phyloP scores from a whole-genome alignment of 2,888 invertebrate species.

The Eupithecia centaureata region DNA sequence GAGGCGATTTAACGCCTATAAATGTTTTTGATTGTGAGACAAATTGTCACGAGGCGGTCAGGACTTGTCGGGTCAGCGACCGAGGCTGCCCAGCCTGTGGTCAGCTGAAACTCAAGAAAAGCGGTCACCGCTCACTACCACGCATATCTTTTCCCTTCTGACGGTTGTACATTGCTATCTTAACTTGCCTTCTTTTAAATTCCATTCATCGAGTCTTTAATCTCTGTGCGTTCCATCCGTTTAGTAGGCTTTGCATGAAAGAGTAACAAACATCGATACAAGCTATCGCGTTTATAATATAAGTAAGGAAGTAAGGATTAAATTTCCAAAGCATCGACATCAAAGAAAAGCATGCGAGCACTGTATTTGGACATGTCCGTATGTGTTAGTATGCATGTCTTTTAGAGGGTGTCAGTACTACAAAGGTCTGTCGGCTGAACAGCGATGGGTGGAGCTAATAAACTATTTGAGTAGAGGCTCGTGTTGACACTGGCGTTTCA shows the following conservation, averaged over 20 bases:
- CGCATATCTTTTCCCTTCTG: slow-evolving; percentile 11
- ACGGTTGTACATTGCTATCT: not conserved
- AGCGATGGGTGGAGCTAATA: slow-evolving; percentile 82
- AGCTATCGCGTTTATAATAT: no score
- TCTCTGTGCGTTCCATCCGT: not conserved
- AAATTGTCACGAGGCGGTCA: slow-evolving; percentile 63
- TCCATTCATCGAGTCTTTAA: not conserved
- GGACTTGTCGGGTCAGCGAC: slow-evolving; percentile 71
- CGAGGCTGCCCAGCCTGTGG: slow-evolving; percentile 66
- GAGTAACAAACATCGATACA: no score
- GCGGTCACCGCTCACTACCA: slow-evolving; percentile 47
- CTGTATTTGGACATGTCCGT: slow-evolving; percentile 39
- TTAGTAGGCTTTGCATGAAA: not conserved
- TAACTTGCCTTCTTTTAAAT: not conserved
- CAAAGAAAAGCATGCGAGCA: slow-evolving; percentile 23
- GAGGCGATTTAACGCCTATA: slow-evolving; percentile 73
- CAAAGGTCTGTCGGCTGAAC: slow-evolving; percentile 78
- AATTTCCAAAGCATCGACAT: not conserved
- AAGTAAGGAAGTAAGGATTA: no score
- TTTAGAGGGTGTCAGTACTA: slow-evolving; percentile 76
- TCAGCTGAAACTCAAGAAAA: slow-evolving; percentile 75
- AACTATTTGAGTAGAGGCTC: slow-evolving; percentile 81
- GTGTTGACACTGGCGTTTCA: slow-evolving; percentile 84
- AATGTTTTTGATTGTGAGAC: slow-evolving; percentile 69
- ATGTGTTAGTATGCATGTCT: slow-evolving; percentile 72